Evolutionary conservation across 2,797 vertebrate species (phyloP), one percentile per base, ranked within the genome.

Genomic region (Botia kubotai): DNA sequence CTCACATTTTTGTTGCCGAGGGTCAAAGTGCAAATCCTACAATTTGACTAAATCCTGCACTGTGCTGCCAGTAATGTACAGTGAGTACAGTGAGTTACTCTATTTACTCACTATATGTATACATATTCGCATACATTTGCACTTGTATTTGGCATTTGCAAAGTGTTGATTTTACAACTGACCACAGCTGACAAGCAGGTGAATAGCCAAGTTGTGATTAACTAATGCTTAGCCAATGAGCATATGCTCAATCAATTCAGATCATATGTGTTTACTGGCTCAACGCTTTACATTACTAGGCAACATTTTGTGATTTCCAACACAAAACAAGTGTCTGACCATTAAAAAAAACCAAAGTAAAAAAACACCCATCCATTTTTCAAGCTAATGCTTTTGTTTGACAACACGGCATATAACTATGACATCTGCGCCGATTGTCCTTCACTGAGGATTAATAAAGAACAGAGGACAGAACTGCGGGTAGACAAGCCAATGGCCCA

Each of bases 151-250:
- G n/a, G 2, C 6, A 19, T 23, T 60, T 62, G 21, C 58, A 4
- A 62, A 29, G 26, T 62, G 13, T 62, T 29, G 13, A 62, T 62
- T 62, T 26, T 62, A 13, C 12, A 29, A 21, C 23, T 62, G 23
- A 60, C 57, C 11, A 60, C 57, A 23, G 69, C 13, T 17, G 26
- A 63, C 23, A 62, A 33, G 23, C 74, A 90, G 83, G 85, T 86
- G 91, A 91, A 91, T 90, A 88, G 88, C 81, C 83, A 87, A 86
- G 88, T 83, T 84, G 84, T 86, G 84, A 81, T 86, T 86, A 85
- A 87, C 86, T 87, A 86, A 90, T 83, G 89, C 84, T 82, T 81
- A 85, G 82, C 84, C 85, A 83, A 85, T 89, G 68, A 87, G 82
- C 74, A 89, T 85, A 88, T 86, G 87, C 72, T 81, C 73, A 71